These are phyloP conservation scores for Pangasius larnaudii DNA, from an alignment of 2,797 vertebrate genomes.

Conservation along the genomic window DNA sequence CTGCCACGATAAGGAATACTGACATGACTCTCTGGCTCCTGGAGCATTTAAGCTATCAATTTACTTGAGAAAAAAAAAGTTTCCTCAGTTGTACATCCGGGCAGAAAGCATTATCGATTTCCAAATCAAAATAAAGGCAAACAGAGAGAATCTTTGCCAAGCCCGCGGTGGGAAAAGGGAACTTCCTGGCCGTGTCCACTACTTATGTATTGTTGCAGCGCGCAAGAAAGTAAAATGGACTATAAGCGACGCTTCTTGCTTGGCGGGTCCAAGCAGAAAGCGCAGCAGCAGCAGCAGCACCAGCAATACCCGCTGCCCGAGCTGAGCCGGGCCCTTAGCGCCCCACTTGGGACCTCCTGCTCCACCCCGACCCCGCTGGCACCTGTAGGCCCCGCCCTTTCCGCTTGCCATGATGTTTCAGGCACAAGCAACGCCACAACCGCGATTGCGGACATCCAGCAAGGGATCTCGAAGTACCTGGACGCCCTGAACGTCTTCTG, in stretches of 20 bases:
- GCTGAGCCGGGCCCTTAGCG: slow-evolving; percentile 91
- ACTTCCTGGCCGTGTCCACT: slow-evolving; percentile 74
- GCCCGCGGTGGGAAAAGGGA: slow-evolving; percentile 52
- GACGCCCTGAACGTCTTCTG: slow-evolving; percentile 98
- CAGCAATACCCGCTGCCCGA: slow-evolving; percentile 92
- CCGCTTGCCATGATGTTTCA: slow-evolving; percentile 81
- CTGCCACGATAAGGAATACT: slow-evolving; percentile 74
- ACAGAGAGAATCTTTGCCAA: not conserved
- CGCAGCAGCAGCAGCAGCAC: slow-evolving; percentile 89
- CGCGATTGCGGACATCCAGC: slow-evolving; percentile 97
- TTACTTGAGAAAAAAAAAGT: slow-evolving; percentile 76
- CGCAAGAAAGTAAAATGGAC: slow-evolving; percentile 99
- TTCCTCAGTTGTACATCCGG: slow-evolving; percentile 44
- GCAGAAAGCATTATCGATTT: not conserved
- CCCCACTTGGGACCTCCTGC: slow-evolving; percentile 85
- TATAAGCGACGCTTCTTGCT: slow-evolving; percentile 99
- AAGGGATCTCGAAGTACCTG: slow-evolving; percentile 99
- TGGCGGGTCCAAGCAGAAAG: slow-evolving; percentile 99
- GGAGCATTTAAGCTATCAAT: slow-evolving; percentile 80
- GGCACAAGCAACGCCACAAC: slow-evolving; percentile 77
- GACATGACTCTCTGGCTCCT: slow-evolving; percentile 89
- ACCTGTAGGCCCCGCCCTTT: slow-evolving; percentile 67
- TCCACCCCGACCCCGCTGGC: slow-evolving; percentile 81
- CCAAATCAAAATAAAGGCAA: not conserved
- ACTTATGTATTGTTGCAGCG: slow-evolving; percentile 99